Conservation (phyloP, 1,140 invertebrate species). For the Neuroterus valhalla region DNA sequence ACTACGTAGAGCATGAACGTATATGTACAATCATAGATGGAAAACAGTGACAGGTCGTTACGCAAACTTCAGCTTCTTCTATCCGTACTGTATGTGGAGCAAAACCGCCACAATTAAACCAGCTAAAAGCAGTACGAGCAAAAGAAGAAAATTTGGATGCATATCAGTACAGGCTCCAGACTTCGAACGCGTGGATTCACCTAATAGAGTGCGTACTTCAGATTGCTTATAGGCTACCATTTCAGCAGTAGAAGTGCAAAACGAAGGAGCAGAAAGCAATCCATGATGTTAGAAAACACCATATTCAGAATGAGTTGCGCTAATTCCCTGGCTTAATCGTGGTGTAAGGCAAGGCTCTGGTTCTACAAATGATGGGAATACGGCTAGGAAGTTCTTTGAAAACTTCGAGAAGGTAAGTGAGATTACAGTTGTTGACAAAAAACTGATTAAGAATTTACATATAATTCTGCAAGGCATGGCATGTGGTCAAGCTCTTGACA, state of each 20-base stretch:
- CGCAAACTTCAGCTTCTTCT: not conserved
- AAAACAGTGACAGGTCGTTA: not conserved
- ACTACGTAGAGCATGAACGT: not conserved
- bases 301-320: not conserved
- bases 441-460: constrained; percentile 30
- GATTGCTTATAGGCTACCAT: not conserved
- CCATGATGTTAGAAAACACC: not conserved
- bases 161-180: not conserved
- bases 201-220: not conserved
- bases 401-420: constrained; percentile 9
- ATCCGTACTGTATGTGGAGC: no score
- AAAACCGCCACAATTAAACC: not conserved
- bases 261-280: not conserved
- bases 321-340: not conserved
- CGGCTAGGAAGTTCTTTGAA: constrained; percentile 31
- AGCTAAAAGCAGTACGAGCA: not conserved
- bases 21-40: not conserved
- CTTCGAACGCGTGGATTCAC: not conserved
- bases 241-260: not conserved
- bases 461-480: constrained; percentile 43
- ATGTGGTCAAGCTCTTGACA: constrained; percentile 29
- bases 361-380: constrained; percentile 36
- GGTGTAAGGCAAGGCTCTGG: constrained; percentile 27
- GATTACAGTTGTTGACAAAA: constrained; percentile 33
- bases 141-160: constrained; percentile 7